Conservation (phyloP, 1,140 invertebrate species). For the Papilio glaucus region DNA sequence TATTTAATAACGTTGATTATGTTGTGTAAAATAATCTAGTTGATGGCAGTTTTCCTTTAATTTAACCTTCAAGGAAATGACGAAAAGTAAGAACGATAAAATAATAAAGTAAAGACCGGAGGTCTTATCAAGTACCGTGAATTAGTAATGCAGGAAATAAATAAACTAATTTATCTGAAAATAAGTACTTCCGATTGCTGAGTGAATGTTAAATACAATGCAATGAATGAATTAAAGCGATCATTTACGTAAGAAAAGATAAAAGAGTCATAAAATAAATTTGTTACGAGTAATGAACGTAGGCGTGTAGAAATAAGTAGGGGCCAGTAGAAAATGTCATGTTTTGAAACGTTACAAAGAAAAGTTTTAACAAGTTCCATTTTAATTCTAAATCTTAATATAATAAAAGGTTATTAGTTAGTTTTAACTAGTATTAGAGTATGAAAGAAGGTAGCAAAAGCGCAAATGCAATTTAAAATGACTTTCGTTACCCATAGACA, state of each 20-base stretch:
- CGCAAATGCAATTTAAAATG: too few relatives aligned
- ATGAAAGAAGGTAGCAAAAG: too few relatives aligned
- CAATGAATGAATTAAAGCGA: conserved; percentile 1
- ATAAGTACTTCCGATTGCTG: background rate
- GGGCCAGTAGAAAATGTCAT: too few relatives aligned
- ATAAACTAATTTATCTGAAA: background rate
- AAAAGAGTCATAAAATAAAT: background rate
- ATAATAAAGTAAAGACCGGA: background rate
- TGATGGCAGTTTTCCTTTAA: background rate
- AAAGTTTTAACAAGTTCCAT: too few relatives aligned
- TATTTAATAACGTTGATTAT: too few relatives aligned
- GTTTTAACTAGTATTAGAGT: too few relatives aligned
- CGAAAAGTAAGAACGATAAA: background rate
- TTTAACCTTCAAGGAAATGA: background rate
- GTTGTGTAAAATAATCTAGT: too few relatives aligned
- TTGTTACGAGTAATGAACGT: background rate
- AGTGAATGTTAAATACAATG: background rate
- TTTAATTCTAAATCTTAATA: too few relatives aligned
- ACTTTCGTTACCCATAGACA: too few relatives aligned
- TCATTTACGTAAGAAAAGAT: conserved; percentile 5
- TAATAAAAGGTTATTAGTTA: too few relatives aligned
- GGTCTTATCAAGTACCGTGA: background rate
- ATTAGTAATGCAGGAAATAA: background rate
- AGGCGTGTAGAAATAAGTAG: background rate
- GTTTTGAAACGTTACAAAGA: too few relatives aligned